Base-by-base conservation (phyloP, 2,113 vertebrate species). In the Montifringilla adamsi region DNA sequence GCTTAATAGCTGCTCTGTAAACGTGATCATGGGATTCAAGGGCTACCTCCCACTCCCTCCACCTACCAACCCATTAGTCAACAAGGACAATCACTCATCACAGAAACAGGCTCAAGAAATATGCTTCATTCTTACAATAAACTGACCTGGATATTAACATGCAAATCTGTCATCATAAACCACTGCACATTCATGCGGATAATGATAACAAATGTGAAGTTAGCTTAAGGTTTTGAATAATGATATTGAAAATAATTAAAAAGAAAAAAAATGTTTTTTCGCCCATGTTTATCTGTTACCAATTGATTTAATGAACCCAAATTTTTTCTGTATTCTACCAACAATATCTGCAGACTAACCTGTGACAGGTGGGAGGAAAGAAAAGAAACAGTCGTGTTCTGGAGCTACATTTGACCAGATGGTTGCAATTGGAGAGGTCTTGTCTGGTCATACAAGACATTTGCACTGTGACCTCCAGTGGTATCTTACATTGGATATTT, bases 121-220 rank as follows among this genome's bases (percentile, higher is more conserved):
- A 55, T 59, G 26, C 28, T 17, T 67, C 55, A 70, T 41, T 77
- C 44, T 87, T 73, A 67, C 30, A 49, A 67, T 56, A 94, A 91
- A 91, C 74, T 86, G 39, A 93, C 47, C n/a, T 78, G 66, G 47
- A 78, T 81, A 93, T 94, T 88, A 94, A 96, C 94, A 94, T 70
- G 43, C 33, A 94, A 96, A 90, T 91, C 50, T 2, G 0, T 46
- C 33, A 74, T 41, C 14, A 31, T 44, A 89, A 92, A 87, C 37
- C 41, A 75, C 60, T 86, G 44, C 43, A 93, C 83, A 92, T 93
- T 33, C 47, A 44, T 6, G 22, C 83, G 53, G 39, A 73, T 91
- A 74, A 75, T 66, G 84, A 72, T n/a, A 95, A 56, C 19, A 80
- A 83, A 67, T 27, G 4, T 75, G 35, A 91, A 84, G 26, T 24